Base-by-base conservation (phyloP, 2,797 vertebrate genomes). In the Coccyzus lansbergi region DNA sequence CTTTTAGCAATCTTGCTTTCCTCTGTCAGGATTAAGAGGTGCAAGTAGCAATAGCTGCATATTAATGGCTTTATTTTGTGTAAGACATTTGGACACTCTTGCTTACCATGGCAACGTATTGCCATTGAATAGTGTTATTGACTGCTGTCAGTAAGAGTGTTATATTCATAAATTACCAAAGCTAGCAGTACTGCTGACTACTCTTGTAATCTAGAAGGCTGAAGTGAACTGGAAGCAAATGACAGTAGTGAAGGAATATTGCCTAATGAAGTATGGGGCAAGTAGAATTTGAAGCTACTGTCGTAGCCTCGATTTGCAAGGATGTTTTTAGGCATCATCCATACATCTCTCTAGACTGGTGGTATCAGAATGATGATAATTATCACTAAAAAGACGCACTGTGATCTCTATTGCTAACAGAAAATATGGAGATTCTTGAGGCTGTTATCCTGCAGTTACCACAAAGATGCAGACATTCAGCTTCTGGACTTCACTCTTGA, bases 101-200 rank as follows among this genome's bases (percentile, higher is more conserved):
- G 82, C 83, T 96, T 96, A 85, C 90, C 90, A 94, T 89, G 84
- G 81, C 89, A 96, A 95, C 86, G 58, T 51, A 36, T 72, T 94
- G 70, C 46, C 31, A 38, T 59, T 90, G 90, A 95, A 89, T 67
- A 59, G 33, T 44, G 49, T 68, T 94, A 69, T 85, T 95, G 95
- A 83, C 85, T 93, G 78, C 82, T 95, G 82, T 91, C 91, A 92
- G 92, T 96, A 94, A 64, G n/a, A 21, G 70, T 81, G 46, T 74
- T 58, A 15, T 90, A 76, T 65, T 94, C 81, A 78, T 95, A 94
- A 95, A 85, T 96, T 87, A 74, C 53, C 55, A 79, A 79, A 68
- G 77, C 82, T 88, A 60, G 68, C 29, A 52, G 29, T 10, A 29
- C 29, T 92, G 28, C 55, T 68, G 21, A 10, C 77, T 82, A 56